Percentiles rank a stretch among this genome's conserved stretches.
Conservation (phyloP, 2,888 invertebrate species). For the Diarsia brunnea region DNA sequence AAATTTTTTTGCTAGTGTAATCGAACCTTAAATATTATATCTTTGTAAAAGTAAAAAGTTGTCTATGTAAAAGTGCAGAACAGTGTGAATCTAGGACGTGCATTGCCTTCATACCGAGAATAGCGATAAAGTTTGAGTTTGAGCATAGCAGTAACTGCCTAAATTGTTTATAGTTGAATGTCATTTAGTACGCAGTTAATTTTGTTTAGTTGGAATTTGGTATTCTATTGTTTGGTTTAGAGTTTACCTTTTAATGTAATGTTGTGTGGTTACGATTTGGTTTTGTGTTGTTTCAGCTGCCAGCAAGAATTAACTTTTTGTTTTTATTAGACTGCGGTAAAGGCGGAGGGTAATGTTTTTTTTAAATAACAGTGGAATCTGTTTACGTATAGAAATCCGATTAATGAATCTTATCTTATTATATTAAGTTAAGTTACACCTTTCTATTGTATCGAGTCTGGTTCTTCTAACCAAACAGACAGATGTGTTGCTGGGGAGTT, state of each 20-base stretch:
- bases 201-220: slow-evolving; percentile 41
- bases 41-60: too few relatives aligned
- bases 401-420: too few relatives aligned
- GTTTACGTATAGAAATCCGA: neutral
- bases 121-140: slow-evolving; percentile 52
- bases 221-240: slow-evolving; percentile 38
- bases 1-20: slow-evolving; percentile 10
- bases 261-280: neutral
- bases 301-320: neutral
- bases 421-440: too few relatives aligned
- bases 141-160: slow-evolving; percentile 34
- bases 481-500: too few relatives aligned
- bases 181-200: slow-evolving; percentile 45
- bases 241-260: slow-evolving; percentile 17
- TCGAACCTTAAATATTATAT: slow-evolving; percentile 23
- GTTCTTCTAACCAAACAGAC: too few relatives aligned
- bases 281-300: slow-evolving; percentile 19
- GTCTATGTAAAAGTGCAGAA: slow-evolving; percentile 56
- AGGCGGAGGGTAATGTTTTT: neutral
- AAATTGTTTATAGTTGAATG: slow-evolving; percentile 44
- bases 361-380: neutral
- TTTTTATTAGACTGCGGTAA: neutral
- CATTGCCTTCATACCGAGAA: slow-evolving; percentile 56
- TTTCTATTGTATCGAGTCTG: too few relatives aligned
- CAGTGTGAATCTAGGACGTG: slow-evolving; percentile 60